Conservation (phyloP, 2,113 vertebrate species). For the Phoxinus phoxinus region DNA sequence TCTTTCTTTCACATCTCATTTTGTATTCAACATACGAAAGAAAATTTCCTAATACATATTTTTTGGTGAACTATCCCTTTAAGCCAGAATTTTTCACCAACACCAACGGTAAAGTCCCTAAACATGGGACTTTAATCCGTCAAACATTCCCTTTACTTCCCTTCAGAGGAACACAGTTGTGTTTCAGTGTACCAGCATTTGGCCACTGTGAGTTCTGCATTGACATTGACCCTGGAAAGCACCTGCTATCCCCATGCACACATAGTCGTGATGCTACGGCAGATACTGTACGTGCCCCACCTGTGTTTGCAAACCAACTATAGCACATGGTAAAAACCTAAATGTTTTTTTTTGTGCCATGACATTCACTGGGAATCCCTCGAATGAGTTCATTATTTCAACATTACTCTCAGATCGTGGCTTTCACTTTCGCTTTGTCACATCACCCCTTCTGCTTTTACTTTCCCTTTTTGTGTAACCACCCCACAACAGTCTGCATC, state of each 20-base stretch:
- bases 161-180: not conserved
- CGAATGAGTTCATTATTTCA: not conserved
- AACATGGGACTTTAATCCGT: not conserved
- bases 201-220: not conserved
- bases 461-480: slow-evolving; percentile 6
- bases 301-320: not conserved
- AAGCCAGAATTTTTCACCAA: not conserved
- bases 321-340: not conserved
- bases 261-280: not conserved
- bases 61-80: not conserved
- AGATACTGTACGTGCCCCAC: not conserved
- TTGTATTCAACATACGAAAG: not conserved
- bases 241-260: slow-evolving; percentile 48
- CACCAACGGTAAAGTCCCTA: not conserved
- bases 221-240: slow-evolving; percentile 43
- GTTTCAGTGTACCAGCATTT: not conserved
- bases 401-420: not conserved
- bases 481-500: not conserved
- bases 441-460: slow-evolving; percentile 35
- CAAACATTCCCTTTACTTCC: not conserved
- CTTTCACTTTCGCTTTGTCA: slow-evolving; percentile 50
- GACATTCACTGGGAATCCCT: slow-evolving; percentile 42
- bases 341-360: slow-evolving; percentile 3
- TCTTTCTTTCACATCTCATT: not conserved
- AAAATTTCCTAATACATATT: not conserved